phyloP scores from a whole-genome alignment of 2,888 invertebrate genomes.

The Embidobia sp. region DNA sequence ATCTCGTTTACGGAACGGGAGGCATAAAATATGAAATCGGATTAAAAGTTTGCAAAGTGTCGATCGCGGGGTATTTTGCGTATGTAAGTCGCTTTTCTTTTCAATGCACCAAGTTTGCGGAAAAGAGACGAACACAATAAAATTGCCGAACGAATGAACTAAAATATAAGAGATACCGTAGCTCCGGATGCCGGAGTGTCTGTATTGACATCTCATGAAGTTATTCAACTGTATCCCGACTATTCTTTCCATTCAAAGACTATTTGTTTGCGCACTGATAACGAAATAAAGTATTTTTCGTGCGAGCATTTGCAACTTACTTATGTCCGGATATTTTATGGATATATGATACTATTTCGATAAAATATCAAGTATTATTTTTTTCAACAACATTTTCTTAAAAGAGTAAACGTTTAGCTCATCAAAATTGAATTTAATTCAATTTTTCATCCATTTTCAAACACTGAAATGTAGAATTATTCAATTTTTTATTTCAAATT shows the following conservation, averaged over 20 bases:
- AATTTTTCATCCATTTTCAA: too few species aligned
- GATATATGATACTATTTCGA: too few species aligned
- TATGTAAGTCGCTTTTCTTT: constrained; percentile 54
- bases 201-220: constrained; percentile 33
- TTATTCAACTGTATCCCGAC: constrained; percentile 27
- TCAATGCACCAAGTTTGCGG: constrained; percentile 16
- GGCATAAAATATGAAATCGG: constrained; percentile 69
- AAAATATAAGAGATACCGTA: constrained; percentile 28
- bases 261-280: constrained; percentile 18
- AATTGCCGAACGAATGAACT: constrained; percentile 35
- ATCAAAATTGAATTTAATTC: too few species aligned
- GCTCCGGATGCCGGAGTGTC: constrained; percentile 27
- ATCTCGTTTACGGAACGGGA: constrained; percentile 47
- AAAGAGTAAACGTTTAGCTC: too few species aligned
- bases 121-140: constrained; percentile 25
- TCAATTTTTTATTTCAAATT: too few species aligned
- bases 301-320: background rate
- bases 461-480: too few species aligned
- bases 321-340: background rate
- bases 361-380: too few species aligned
- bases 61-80: constrained; percentile 56
- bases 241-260: constrained; percentile 13
- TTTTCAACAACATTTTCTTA: too few species aligned
- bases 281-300: background rate
- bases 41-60: constrained; percentile 67